Percentiles rank a stretch among this genome's conserved stretches.
These are phyloP conservation scores for Hermetia illucens DNA, from an alignment of 1,140 invertebrate genomes.

Conservation along the genomic window DNA sequence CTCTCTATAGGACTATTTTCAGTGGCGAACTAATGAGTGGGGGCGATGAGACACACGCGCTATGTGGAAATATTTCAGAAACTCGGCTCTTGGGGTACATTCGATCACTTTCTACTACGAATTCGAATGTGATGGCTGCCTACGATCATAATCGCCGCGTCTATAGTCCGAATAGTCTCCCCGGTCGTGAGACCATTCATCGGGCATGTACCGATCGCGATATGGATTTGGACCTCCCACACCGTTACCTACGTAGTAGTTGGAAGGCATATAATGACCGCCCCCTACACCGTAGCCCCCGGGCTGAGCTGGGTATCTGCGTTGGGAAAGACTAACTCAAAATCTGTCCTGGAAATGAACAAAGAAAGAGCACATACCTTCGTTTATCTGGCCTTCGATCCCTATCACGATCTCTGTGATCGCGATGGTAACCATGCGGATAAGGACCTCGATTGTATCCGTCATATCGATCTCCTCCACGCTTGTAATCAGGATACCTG, in stretches of 20 bases:
- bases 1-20: too few species aligned
- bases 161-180: slow-evolving; percentile 41
- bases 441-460: slow-evolving; percentile 15
- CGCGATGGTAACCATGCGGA: slow-evolving; percentile 18
- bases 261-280: slow-evolving; percentile 21
- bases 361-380: slow-evolving; percentile 25
- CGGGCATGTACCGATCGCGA: slow-evolving; percentile 19
- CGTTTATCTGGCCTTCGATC: slow-evolving; percentile 39
- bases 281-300: slow-evolving; percentile 13
- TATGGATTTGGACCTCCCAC: slow-evolving; percentile 14
- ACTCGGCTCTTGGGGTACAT: too few species aligned
- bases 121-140: slow-evolving; percentile 25
- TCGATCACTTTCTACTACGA: neutral
- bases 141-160: slow-evolving; percentile 37
- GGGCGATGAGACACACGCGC: too few species aligned
- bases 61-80: too few species aligned
- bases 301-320: slow-evolving; percentile 12
- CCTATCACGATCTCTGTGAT: slow-evolving; percentile 37
- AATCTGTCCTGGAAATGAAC: slow-evolving; percentile 12
- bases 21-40: too few species aligned
- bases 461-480: slow-evolving; percentile 23
- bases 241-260: slow-evolving; percentile 23
- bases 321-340: too few species aligned
- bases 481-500: slow-evolving; percentile 24
- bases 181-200: slow-evolving; percentile 28